Evolutionary conservation across 1,140 invertebrate species (phyloP).

Genomic region (Nymphalis io): DNA sequence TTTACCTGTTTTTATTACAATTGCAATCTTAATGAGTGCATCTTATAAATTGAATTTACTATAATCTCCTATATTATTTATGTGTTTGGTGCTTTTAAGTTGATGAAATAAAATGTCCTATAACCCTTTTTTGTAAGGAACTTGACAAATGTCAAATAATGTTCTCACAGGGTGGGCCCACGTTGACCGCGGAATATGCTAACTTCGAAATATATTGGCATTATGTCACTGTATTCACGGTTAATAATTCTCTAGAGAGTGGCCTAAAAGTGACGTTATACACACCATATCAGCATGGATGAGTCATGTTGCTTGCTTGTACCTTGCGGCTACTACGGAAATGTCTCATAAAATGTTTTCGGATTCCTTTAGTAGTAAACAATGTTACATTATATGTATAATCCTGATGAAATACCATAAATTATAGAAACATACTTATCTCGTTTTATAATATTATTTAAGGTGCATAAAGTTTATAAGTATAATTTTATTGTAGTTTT

Average conservation of each 20-base stretch:
- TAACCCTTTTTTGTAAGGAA: constrained; percentile 62
- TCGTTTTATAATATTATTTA: too few relatives aligned
- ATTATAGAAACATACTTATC: too few relatives aligned
- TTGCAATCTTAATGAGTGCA: constrained; percentile 26
- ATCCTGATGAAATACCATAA: background rate
- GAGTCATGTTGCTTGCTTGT: constrained; percentile 71
- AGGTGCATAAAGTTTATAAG: too few relatives aligned
- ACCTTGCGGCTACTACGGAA: constrained; percentile 61
- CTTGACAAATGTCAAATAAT: constrained; percentile 76
- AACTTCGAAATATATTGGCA: constrained; percentile 43
- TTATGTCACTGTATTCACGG: constrained; percentile 41
- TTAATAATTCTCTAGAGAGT: constrained; percentile 51
- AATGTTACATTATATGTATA: constrained; percentile 53
- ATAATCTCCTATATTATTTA: background rate
- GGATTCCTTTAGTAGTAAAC: constrained; percentile 66
- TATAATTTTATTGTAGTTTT: too few relatives aligned
- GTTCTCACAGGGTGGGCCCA: constrained; percentile 70
- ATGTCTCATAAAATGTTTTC: constrained; percentile 70
- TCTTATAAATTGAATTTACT: constrained; percentile 7
- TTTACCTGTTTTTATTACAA: constrained; percentile 61
- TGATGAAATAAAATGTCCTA: constrained; percentile 15
- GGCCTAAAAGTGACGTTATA: constrained; percentile 56
- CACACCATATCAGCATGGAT: constrained; percentile 67
- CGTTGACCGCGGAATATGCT: constrained; percentile 60
- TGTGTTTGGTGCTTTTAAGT: background rate